phyloP scores from a whole-genome alignment of 1,140 invertebrate genomes.

The Eriosoma lanigerum region DNA sequence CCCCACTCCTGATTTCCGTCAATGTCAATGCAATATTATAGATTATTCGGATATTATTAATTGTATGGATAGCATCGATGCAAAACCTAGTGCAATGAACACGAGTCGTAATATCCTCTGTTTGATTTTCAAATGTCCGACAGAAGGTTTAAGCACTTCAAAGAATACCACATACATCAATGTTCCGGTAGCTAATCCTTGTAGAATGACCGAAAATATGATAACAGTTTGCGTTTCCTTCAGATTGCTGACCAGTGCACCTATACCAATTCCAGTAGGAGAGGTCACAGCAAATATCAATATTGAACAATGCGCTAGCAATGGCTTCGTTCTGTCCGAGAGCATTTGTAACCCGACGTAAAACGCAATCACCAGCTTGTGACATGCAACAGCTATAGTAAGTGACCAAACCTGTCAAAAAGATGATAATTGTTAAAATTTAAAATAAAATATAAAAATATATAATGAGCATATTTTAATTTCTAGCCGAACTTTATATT shows the following conservation, averaged over 20 bases:
- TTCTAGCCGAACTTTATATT: too few species aligned
- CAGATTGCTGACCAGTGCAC: slow-evolving; percentile 62
- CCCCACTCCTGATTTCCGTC: too few species aligned
- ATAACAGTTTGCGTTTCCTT: slow-evolving; percentile 24
- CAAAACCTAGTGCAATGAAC: slow-evolving; percentile 72
- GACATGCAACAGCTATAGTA: slow-evolving; percentile 69
- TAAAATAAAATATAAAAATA: too few species aligned
- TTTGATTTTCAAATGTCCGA: slow-evolving; percentile 4
- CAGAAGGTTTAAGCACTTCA: slow-evolving; percentile 60
- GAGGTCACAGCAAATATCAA: slow-evolving; percentile 62
- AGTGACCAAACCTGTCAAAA: slow-evolving; percentile 61
- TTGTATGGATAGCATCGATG: slow-evolving; percentile 74
- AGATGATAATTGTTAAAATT: background rate
- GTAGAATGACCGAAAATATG: slow-evolving; percentile 56
- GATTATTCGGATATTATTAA: slow-evolving; percentile 56
- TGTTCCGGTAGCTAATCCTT: slow-evolving; percentile 61
- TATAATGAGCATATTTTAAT: too few species aligned
- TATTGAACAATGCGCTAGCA: slow-evolving; percentile 59
- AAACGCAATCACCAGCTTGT: slow-evolving; percentile 66
- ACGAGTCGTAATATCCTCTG: slow-evolving; percentile 66
- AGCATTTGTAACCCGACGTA: slow-evolving; percentile 62
- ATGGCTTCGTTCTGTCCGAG: slow-evolving; percentile 56
- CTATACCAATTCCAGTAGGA: slow-evolving; percentile 65
- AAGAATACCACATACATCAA: slow-evolving; percentile 62
- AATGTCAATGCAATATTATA: too few species aligned